These are phyloP conservation scores for Nasonia oneida DNA, from an alignment of 2,888 invertebrate genomes.

Conservation along the genomic window DNA sequence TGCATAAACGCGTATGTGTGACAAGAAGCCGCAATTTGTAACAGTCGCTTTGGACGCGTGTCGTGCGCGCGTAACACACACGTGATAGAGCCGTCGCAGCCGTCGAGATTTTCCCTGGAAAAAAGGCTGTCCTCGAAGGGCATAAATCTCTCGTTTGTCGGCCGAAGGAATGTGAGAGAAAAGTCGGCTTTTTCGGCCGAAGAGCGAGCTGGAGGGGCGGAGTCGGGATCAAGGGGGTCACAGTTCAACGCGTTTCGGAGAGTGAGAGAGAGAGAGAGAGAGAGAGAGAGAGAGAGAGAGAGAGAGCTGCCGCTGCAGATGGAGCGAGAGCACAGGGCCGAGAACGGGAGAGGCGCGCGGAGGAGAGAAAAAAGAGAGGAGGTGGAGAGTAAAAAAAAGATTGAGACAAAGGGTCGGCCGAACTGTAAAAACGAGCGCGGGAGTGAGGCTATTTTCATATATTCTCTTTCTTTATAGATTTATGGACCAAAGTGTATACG, in stretches of 20 bases:
- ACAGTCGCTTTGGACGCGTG: slow-evolving; percentile 24
- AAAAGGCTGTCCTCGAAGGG: neutral
- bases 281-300: slow-evolving; percentile 58
- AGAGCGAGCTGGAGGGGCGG: slow-evolving; percentile 51
- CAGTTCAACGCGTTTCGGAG: slow-evolving; percentile 70
- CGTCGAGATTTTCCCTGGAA: slow-evolving; percentile 14
- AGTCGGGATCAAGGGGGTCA: slow-evolving; percentile 66
- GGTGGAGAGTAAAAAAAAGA: slow-evolving; percentile 40
- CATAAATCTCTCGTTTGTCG: slow-evolving; percentile 19
- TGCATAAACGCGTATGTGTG: neutral
- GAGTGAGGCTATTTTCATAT: neutral
- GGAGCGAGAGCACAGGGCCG: slow-evolving; percentile 52
- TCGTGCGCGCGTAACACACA: neutral
- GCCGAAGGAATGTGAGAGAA: slow-evolving; percentile 63
- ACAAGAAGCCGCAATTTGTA: slow-evolving; percentile 28
- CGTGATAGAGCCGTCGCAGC: neutral
- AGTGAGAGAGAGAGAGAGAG: slow-evolving; percentile 64
- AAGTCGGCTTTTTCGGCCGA: slow-evolving; percentile 60
- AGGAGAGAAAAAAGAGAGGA: slow-evolving; percentile 59
- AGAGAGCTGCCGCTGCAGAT: slow-evolving; percentile 62
- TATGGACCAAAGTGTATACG: neutral
- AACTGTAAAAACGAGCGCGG: slow-evolving; percentile 3
- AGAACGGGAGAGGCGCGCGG: slow-evolving; percentile 27
- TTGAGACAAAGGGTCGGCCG: slow-evolving; percentile 31
- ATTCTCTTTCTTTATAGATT: slow-evolving; percentile 13